phyloP scores from a whole-genome alignment of 2,113 vertebrate species.

The Dissostichus mawsoni region DNA sequence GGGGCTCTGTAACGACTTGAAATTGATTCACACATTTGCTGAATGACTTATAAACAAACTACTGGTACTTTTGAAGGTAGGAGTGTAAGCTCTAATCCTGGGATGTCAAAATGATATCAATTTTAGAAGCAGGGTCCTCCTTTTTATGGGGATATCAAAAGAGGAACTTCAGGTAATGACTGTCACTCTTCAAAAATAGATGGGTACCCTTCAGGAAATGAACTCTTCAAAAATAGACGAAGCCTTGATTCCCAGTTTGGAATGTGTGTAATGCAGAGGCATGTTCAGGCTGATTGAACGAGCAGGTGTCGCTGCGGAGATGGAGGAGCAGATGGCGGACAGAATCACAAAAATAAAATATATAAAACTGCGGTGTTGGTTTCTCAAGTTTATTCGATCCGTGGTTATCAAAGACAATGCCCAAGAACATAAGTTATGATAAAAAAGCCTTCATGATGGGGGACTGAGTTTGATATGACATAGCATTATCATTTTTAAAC shows the following conservation, averaged over 20 bases:
- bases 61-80: constrained; percentile 18
- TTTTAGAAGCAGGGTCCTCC: constrained; percentile 27
- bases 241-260: constrained; percentile 28
- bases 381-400: constrained; percentile 86
- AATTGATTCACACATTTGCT: constrained; percentile 28
- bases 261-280: constrained; percentile 33
- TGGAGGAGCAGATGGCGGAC: constrained; percentile 50
- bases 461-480: constrained; percentile 85
- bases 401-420: constrained; percentile 95
- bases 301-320: constrained; percentile 55
- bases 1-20: constrained; percentile 37
- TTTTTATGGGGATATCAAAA: constrained; percentile 48
- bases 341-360: constrained; percentile 30
- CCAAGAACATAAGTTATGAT: constrained; percentile 89
- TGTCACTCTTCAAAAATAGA: constrained; percentile 60
- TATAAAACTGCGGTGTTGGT: constrained; percentile 61
- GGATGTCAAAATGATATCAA: constrained; percentile 22
- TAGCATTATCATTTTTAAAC: constrained; percentile 77
- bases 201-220: constrained; percentile 60
- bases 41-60: constrained; percentile 69
- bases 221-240: constrained; percentile 36
- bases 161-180: constrained; percentile 56
- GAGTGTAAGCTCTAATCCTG: constrained; percentile 26
- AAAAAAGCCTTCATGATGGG: constrained; percentile 81
- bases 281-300: constrained; percentile 43